Conservation (phyloP, 2,797 vertebrate genomes). For the Pangasius mekongensis region DNA sequence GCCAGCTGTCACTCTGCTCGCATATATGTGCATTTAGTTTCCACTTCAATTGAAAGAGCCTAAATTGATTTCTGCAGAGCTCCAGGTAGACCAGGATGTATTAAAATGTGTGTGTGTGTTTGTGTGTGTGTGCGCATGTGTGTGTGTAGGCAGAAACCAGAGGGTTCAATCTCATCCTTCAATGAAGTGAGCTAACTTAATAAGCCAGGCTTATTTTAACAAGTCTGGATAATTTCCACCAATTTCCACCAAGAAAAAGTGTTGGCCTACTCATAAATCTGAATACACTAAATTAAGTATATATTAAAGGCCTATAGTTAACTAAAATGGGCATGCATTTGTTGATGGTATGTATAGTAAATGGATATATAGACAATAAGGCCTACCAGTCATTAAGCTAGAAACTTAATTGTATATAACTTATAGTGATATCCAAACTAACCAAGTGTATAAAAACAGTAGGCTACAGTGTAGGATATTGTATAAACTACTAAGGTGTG, state of each 20-base stretch:
- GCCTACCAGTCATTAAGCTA: neutral
- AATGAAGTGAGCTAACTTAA: slow-evolving; percentile 7
- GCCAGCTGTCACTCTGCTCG: slow-evolving; percentile 35
- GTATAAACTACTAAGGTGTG: neutral
- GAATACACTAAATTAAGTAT: neutral
- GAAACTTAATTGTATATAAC: neutral
- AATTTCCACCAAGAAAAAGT: neutral
- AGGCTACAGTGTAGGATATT: neutral
- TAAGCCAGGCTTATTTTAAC: neutral
- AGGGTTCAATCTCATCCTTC: neutral
- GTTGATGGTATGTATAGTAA: neutral
- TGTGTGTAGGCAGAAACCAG: neutral
- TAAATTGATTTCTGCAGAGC: slow-evolving; percentile 50
- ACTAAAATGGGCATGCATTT: neutral
- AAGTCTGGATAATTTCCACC: neutral
- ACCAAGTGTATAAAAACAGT: neutral
- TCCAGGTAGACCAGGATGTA: slow-evolving; percentile 29
- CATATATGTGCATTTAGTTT: slow-evolving; percentile 50
- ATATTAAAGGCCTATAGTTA: neutral
- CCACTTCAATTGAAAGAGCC: slow-evolving; percentile 49
- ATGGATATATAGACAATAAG: neutral
- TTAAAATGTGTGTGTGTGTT: slow-evolving; percentile 16
- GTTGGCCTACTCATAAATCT: neutral
- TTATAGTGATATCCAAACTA: neutral
- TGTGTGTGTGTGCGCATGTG: neutral